Evolutionary conservation across 2,797 vertebrate genomes (phyloP), one percentile per base, ranked within the genome.

Genomic region (Galaxias olidus): DNA sequence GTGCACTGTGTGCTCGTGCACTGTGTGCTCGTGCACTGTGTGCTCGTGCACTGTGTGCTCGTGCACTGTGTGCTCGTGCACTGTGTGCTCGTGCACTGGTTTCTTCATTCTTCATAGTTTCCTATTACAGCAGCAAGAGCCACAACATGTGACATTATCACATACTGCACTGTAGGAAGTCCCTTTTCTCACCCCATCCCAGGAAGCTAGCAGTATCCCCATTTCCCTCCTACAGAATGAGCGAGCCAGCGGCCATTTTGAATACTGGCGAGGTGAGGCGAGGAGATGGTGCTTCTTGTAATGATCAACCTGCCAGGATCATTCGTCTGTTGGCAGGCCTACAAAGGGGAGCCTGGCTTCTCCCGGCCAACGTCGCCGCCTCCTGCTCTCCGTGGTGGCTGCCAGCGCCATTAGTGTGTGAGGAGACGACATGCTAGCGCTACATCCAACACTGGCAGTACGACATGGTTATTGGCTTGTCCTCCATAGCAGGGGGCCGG

Each of bases 221-320:
- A n/a, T n/a, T n/a, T 59, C 51, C 75, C 68, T 76, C 67, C 69
- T 48, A 13, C 82, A 88, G 78, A 85, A 85, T 81, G 79, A 59
- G 19, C 79, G 79, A 79, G 81, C 80, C 63, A 70, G 66, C 13
- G 17, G 59, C 70, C 73, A 68, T 86, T 85, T 80, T 77, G 47
- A 77, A 52, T 48, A 30, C 3, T 2, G 30, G 30, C 30, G 12
- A 45, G 61, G 60, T 2, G 3, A 30, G 30, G 6, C 30, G 30
- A 30, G 30, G 2, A 3, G 30, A 30, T 30, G 2, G 2, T 30
- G 2, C 30, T 30, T 30, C 30, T 30, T 30, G 30, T 30, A 84
- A 69, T 87, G 80, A 79, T 82, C 74, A 68, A 54, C 62, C 81
- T 83, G 77, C 61, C 66, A 68, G 56, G 52, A 56, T 66, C 41